Conservation (phyloP, 2,113 vertebrate species). For the Cyanoramphus novaezelandiae region DNA sequence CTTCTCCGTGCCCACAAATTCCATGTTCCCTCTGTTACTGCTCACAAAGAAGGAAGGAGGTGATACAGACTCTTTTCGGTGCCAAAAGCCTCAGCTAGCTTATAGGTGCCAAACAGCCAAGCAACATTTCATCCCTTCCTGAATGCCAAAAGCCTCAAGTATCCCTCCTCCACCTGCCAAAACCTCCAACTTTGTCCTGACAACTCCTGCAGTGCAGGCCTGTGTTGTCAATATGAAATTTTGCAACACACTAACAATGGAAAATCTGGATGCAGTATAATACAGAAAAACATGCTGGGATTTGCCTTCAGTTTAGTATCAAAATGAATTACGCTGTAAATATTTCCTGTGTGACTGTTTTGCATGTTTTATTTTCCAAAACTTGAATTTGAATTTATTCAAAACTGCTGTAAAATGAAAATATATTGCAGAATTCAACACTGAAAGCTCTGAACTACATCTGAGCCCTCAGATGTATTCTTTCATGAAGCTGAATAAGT, state of each 20-base stretch:
- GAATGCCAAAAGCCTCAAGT: conserved; percentile 66
- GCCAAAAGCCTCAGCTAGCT: conserved; percentile 64
- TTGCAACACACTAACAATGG: conserved; percentile 52
- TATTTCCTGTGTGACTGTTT: conserved; percentile 35
- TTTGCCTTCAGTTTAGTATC: background rate
- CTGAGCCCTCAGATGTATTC: background rate
- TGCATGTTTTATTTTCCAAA: conserved; percentile 30
- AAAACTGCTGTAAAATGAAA: conserved; percentile 22
- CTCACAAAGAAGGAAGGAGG: conserved; percentile 51
- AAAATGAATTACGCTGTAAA: conserved; percentile 22
- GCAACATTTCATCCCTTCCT: conserved; percentile 62
- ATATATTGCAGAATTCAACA: background rate
- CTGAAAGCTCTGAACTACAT: background rate
- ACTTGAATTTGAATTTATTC: conserved; percentile 28
- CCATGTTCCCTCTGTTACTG: conserved; percentile 32
- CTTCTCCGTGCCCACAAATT: conserved; percentile 37
- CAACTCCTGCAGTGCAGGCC: conserved; percentile 56
- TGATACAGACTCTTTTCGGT: conserved; percentile 37
- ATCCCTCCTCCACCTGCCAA: conserved; percentile 60
- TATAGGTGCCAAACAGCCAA: conserved; percentile 62
- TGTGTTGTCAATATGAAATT: conserved; percentile 55
- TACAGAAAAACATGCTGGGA: conserved; percentile 38
- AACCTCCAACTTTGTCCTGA: conserved; percentile 59
- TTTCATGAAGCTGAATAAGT: background rate
- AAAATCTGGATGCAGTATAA: conserved; percentile 57